These are phyloP conservation scores for Rhinella marina DNA, from an alignment of 2,797 vertebrate species.

Conservation along the genomic window DNA sequence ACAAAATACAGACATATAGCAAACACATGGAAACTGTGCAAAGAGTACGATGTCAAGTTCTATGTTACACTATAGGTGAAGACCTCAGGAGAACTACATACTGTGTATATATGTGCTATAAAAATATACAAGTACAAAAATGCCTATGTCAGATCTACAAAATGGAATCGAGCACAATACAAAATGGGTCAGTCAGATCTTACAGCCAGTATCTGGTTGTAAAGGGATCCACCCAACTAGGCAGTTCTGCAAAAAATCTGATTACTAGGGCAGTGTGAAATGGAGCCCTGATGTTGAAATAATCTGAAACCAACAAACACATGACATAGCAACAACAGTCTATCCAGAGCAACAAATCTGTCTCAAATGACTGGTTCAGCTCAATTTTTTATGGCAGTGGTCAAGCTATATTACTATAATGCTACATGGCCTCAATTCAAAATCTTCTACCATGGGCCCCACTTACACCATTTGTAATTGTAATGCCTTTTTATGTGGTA, in stretches of 20 bases:
- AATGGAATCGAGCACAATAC: slow-evolving; percentile 39
- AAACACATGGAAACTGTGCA: slow-evolving; percentile 66
- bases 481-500: too few relatives aligned
- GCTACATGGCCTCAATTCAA: too few relatives aligned
- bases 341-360: too few relatives aligned
- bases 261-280: not conserved
- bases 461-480: too few relatives aligned
- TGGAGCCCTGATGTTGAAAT: not conserved
- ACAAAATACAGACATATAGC: slow-evolving; percentile 31
- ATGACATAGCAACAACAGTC: too few relatives aligned
- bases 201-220: not conserved
- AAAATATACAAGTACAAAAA: slow-evolving; percentile 82
- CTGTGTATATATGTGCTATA: slow-evolving; percentile 67
- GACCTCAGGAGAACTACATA: slow-evolving; percentile 58
- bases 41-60: slow-evolving; percentile 64
- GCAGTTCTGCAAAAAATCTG: not conserved
- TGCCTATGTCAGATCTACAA: slow-evolving; percentile 61
- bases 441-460: too few relatives aligned
- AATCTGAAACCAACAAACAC: too few relatives aligned
- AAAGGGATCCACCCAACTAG: not conserved
- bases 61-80: slow-evolving; percentile 68
- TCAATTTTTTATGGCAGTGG: too few relatives aligned
- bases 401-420: too few relatives aligned
- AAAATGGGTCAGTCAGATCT: slow-evolving; percentile 10
- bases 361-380: too few relatives aligned